These are phyloP conservation scores for Synanthedon formicaeformis DNA, from an alignment of 2,888 invertebrate genomes.

Conservation along the genomic window DNA sequence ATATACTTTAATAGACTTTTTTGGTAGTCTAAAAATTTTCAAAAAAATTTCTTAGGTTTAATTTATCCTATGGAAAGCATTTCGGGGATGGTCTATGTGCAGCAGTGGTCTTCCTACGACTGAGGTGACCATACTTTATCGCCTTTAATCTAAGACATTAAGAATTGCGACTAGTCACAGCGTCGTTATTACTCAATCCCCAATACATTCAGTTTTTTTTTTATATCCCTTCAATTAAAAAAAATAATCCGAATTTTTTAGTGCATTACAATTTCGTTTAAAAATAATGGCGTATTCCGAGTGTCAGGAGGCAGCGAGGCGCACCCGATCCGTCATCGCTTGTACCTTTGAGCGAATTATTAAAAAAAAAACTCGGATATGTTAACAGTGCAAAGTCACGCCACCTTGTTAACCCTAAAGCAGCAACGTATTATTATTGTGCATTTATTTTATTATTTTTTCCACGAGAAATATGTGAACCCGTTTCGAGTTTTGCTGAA, in stretches of 20 bases:
- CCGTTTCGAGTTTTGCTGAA: conserved; percentile 25
- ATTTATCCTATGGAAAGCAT: too few relatives aligned
- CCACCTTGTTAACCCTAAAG: conserved; percentile 48
- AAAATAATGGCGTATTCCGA: neutral
- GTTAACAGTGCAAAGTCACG: conserved; percentile 64
- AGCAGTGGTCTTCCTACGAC: too few relatives aligned
- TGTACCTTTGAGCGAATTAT: conserved; percentile 11
- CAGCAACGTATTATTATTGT: conserved; percentile 55
- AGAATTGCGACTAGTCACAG: too few relatives aligned
- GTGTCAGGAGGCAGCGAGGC: conserved; percentile 8
- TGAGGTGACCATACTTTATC: too few relatives aligned
- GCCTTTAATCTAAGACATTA: too few relatives aligned
- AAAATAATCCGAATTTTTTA: neutral
- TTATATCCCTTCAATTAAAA: too few relatives aligned
- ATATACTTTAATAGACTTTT: too few relatives aligned
- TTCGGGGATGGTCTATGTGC: too few relatives aligned
- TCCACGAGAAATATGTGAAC: conserved; percentile 28
- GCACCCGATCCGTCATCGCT: conserved; percentile 50
- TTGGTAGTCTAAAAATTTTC: too few relatives aligned
- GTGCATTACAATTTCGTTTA: neutral
- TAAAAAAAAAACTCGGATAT: conserved; percentile 27
- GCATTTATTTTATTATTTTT: conserved; percentile 53
- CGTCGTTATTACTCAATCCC: too few relatives aligned
- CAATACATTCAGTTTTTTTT: too few relatives aligned
- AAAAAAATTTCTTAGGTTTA: too few relatives aligned